Base-by-base conservation (phyloP, 1,140 invertebrate species). In the Elysia chlorotica region DNA sequence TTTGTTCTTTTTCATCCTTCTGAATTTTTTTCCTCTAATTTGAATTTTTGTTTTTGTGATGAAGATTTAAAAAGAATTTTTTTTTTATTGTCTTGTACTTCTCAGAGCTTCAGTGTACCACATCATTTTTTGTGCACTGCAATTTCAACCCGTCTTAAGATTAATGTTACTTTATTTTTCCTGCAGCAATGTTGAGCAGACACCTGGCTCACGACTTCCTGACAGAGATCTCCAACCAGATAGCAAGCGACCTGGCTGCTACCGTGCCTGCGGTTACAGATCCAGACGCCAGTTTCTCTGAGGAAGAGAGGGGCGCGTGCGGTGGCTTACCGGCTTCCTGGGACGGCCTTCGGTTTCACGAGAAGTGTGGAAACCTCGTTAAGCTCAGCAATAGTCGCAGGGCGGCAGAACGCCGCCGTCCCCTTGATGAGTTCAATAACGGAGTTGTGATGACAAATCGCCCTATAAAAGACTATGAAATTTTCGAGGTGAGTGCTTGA, bases 331-430 rank as follows among this genome's bases (percentile, higher is more conserved):
- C n/a, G n/a, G n/a, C n/a, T n/a, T n/a, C n/a, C n/a, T n/a, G n/a
- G n/a, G 69, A 71, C 41, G 53, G 73, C n/a, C 88, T 98, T 67
- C 90, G 91, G 65, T 98, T 98, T 88, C 96, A 97, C 86, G 92
- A 94, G 53, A 90, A 93, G 67, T 95, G 94, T 82, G 96, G 96
- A 0, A 92, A 92, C 2, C 88, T 97, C 48, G 93, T 98, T 0
- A 96, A 95, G 85, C 87, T 98, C n/a, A 93, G 93, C 73, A 95
- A 95, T 88, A 91, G 92, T 74, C 93, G 93, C 86, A 90, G 91
- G 73, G 95, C 93, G 28, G 94, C 94, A n/a, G 90, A 92, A 70
- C 89, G 94, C 81, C 93, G 92, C 82, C 75, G 83, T n/a, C 87
- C 89, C 3, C 77, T 88, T 61, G 87, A 88, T 72, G 89, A 90